These are phyloP conservation scores for Pelecanus crispus DNA, from an alignment of 2,113 vertebrate genomes.

Conservation along the genomic window DNA sequence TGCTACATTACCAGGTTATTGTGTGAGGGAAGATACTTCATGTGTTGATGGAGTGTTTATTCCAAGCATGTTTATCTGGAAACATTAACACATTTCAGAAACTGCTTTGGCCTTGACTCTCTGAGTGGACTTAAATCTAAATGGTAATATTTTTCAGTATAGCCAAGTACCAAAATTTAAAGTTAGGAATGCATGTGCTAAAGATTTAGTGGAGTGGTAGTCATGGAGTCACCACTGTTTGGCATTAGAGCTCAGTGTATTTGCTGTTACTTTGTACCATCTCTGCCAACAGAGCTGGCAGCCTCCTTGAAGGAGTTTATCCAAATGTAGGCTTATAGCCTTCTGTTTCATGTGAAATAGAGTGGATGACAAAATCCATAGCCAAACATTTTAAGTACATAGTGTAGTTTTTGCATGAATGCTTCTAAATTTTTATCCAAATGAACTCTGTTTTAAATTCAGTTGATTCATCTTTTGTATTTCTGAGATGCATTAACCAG, in stretches of 20 bases:
- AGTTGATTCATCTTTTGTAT: neutral
- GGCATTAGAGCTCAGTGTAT: neutral
- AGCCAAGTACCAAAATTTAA: neutral
- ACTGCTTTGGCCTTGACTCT: neutral
- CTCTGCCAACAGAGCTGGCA: conserved; percentile 16
- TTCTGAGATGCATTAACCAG: neutral
- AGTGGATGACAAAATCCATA: neutral
- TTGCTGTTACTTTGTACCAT: neutral
- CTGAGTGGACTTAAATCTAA: neutral
- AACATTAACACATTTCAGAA: neutral
- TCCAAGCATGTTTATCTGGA: neutral
- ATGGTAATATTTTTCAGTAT: neutral
- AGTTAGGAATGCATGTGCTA: neutral
- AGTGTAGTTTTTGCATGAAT: neutral
- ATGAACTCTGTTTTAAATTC: neutral
- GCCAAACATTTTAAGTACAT: neutral
- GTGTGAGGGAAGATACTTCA: neutral
- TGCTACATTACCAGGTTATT: neutral
- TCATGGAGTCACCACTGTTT: conserved; percentile 20
- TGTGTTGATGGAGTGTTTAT: neutral
- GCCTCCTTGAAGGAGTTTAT: neutral
- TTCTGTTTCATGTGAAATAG: neutral
- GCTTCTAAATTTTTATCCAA: neutral
- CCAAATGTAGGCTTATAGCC: neutral
- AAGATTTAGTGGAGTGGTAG: neutral